A percentile compares a stretch with the other conserved stretches of the same genome.
phyloP scores from a whole-genome alignment of 2,113 vertebrate species.

The Ptychochromis oligacanthus region DNA sequence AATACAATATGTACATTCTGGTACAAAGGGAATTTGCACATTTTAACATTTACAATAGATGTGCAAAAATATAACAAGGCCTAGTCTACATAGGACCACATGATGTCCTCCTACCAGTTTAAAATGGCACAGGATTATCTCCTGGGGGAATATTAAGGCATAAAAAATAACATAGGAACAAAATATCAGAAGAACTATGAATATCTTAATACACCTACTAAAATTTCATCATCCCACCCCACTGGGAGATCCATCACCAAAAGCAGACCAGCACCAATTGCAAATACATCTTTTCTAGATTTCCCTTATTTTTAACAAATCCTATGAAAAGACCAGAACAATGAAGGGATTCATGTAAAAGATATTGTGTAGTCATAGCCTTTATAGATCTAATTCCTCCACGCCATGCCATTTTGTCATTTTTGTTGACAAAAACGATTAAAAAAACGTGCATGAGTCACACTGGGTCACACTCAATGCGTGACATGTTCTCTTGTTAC shows the following conservation, averaged over 20 bases:
- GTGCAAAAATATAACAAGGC: neutral
- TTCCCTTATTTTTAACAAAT: neutral
- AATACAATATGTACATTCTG: neutral
- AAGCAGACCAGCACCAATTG: neutral
- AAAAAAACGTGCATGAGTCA: neutral
- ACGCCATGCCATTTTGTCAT: neutral
- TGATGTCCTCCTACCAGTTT: constrained; percentile 1
- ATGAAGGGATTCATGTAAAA: neutral
- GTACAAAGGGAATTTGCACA: neutral
- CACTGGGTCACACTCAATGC: too few relatives aligned
- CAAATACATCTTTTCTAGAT: neutral
- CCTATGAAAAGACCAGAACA: neutral
- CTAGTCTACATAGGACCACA: neutral
- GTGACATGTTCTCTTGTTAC: neutral
- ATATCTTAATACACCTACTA: constrained; percentile 4
- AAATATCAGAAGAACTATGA: neutral
- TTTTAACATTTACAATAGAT: neutral
- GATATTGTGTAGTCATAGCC: neutral
- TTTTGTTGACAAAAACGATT: neutral
- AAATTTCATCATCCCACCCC: neutral
- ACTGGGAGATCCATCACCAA: neutral
- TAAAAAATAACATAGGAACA: neutral
- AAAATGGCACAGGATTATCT: neutral
- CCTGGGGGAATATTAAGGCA: neutral
- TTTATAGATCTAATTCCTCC: neutral